Base-by-base conservation (phyloP, 2,797 vertebrate genomes). In the Oceanodroma leucorhoa region DNA sequence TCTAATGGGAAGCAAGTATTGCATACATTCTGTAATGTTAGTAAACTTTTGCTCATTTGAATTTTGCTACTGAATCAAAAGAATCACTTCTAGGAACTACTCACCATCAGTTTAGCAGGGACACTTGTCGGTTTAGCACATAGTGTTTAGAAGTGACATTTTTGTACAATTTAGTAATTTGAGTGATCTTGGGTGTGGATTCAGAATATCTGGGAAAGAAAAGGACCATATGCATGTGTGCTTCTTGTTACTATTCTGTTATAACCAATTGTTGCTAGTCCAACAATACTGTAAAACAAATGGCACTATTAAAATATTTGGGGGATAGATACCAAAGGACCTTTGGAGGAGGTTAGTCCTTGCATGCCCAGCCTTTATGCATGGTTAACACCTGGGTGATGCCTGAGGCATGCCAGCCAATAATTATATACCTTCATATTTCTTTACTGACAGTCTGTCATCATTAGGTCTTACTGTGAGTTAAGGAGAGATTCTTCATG, bases 391-490 rank as follows among this genome's bases (percentile, higher is more conserved):
- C 98, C 99, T 99, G 98, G 98, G 93, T 97, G 98, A 97, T 89
- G 98, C 99, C 98, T 97, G 96, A 97, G 98, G 98, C 98, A 95
- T 97, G 97, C 97, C 97, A 98, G 95, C 94, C 97, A 98, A 96
- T 98, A 98, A 98, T 98, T 98, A 98, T 98, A 99, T 96, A 97
- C 96, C 97, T 98, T 97, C 97, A 98, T 98, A 97, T 97, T 98
- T 98, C 98, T 97, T 98, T 98, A 96, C 75, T 98, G 98, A 98
- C 98, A 98, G 96, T 98, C 98, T 98, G 98, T 99, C 98, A 98
- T 98, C 96, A 94, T 98, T 96, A 96, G 93, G 96, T 96, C 97
- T 97, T 97, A 98, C 97, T 94, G 95, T 92, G 93, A 89, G 92
- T 93, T 90, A 90, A 89, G 87, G 62, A 88, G n/a, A 77, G 89